Evolutionary conservation across 2,797 vertebrate species (phyloP), one percentile per base, ranked within the genome.

Genomic region (Hoplostethus mediterraneus): DNA sequence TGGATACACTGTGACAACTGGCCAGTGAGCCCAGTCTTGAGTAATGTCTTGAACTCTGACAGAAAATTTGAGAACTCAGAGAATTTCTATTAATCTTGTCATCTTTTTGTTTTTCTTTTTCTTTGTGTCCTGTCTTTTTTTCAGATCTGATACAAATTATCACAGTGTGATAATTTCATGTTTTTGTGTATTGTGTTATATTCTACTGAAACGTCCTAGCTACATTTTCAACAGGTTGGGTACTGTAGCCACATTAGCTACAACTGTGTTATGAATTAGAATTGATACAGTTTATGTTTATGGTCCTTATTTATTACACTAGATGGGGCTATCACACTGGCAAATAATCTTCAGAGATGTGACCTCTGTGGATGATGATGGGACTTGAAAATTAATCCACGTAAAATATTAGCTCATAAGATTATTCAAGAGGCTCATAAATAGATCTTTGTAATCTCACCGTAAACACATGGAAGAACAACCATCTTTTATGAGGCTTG

Each of bases 371-470:
- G 60, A 63, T 56, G 45, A 73, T 81, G 62, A 70, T 77, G 47
- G 21, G 63, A 77, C 80, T 87, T 78, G 12, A 67, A 48, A 82
- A 85, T 74, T 52, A 85, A 85, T 86, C 74, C 76, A 73, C 75
- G 79, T 64, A 60, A 81, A 68, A 70, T 76, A 87, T 63, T 58
- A 63, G 66, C 74, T 87, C 42, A 59, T 70, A 40, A 59, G 36
- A 52, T 75, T 73, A 71, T 81, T 77, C 71, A 59, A 55, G 44
- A 65, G 51, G 58, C 68, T 82, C 63, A 67, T 75, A 68, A 80
- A 82, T 83, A 67, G 56, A 75, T 63, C 38, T 67, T 28, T 84
- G 64, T 83, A 82, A 87, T 86, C 75, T 76, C 31, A 40, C 4
- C 16, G n/a, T 16, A 48, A 16, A 16, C 45, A 48, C n/a, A 48